Evolutionary conservation across 2,113 vertebrate species (phyloP).

Genomic region (Poeciliopsis retropinna): DNA sequence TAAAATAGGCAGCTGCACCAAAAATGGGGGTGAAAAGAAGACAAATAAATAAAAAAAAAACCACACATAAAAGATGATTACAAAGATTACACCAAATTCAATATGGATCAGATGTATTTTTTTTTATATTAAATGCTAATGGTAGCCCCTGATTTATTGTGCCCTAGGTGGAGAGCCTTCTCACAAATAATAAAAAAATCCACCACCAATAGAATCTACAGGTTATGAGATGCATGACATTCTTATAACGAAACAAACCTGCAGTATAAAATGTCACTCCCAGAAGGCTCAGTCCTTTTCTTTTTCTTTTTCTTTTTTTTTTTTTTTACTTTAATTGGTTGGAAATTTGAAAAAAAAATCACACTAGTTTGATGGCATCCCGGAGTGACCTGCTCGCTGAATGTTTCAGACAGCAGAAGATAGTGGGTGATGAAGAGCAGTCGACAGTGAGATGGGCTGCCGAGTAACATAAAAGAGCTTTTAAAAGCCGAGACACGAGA

Average conservation of each 20-base stretch:
- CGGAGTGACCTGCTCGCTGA: neutral
- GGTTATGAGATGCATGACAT: neutral
- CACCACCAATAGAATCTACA: neutral
- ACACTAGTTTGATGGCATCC: neutral
- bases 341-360: neutral
- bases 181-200: neutral
- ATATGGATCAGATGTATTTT: no score
- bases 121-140: no score
- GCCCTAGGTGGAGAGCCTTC: neutral
- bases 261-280: no score
- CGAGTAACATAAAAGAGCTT: neutral
- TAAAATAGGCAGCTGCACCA: neutral
- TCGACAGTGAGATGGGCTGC: neutral
- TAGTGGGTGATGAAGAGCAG: neutral
- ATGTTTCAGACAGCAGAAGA: neutral
- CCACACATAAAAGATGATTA: no score
- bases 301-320: no score
- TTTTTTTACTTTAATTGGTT: neutral
- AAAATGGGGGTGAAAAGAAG: neutral
- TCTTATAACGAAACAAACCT: no score
- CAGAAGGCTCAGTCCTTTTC: no score
- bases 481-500: no score
- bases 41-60: no score
- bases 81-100: neutral
- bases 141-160: no score